Evolutionary conservation across 2,113 vertebrate species (phyloP), one percentile per base, ranked within the genome.

Genomic region (Gopherus evgoodei): DNA sequence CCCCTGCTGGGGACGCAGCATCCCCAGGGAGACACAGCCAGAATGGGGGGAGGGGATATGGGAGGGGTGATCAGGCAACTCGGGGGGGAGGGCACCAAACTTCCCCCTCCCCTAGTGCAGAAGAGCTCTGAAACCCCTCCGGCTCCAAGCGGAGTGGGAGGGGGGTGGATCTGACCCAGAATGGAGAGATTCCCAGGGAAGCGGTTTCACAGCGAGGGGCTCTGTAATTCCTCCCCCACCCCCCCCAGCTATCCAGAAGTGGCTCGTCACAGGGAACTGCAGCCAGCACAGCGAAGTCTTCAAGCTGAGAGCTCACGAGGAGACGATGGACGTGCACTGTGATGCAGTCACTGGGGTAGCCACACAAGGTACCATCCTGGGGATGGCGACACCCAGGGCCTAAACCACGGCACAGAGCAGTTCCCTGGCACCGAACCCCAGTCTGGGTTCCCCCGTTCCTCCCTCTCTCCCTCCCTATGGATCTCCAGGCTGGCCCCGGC

Each of bases 61-160:
- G 10, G 31, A 47, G 31, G 12, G 3, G 11, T 31, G 24, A 57
- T 57, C 24, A 57, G 27, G 56, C 8, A 57, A 57, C 24, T 57
- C 3, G 3, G 24, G 56, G 1, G 56, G 24, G 56, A 4, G 56
- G 24, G 56, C 10, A 11, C 56, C 56, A 10, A 57, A 24, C 56
- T 25, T 11, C 24, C 21, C 21, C 7, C 53, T 54, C 24, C 56
- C 24, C 3, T 1, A 57, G 22, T 9, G 4, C 1, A 8, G 8
- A 50, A 21, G 12, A 35, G 62, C 62, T 31, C 27, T 65, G 62
- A 65, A 65, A 11, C 31, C 31, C 31, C 29, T 44, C 14, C 5
- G 1, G 31, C 49, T 17, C 62, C 16, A n/a, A 16, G 16, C 12
- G 57, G 57, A 27, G 57, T 4, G 6, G 6, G 17, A 31, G 16